Conservation (phyloP, 2,888 invertebrate species). For the Phortica okadai region DNA sequence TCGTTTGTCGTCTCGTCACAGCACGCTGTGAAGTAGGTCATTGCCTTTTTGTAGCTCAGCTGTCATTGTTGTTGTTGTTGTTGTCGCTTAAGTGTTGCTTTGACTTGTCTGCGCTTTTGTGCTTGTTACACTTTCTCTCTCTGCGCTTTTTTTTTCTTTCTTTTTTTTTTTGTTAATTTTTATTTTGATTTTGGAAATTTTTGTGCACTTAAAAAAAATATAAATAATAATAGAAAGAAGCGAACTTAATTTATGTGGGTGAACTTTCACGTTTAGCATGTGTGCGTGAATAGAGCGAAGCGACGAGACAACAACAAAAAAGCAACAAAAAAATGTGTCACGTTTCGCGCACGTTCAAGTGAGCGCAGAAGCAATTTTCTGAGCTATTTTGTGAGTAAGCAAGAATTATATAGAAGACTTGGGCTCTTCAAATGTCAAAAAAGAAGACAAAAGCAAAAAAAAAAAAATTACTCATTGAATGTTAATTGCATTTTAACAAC, state of each 20-base stretch:
- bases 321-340: constrained; percentile 40
- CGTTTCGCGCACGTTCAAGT: constrained; percentile 62
- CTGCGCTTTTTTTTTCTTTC: constrained; percentile 51
- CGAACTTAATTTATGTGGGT: constrained; percentile 59
- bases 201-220: constrained; percentile 25
- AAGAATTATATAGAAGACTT: no score
- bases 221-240: constrained; percentile 11
- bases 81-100: constrained; percentile 50
- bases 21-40: constrained; percentile 71
- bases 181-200: constrained; percentile 40
- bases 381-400: background rate
- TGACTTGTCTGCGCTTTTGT: constrained; percentile 8
- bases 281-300: background rate
- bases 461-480: constrained; percentile 50
- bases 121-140: constrained; percentile 28
- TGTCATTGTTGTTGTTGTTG: constrained; percentile 49
- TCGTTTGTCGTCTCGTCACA: background rate
- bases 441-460: no score
- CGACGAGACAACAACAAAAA: background rate
- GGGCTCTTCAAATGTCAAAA: background rate
- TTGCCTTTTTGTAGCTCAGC: constrained; percentile 60
- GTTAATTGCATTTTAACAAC: constrained; percentile 52
- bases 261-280: constrained; percentile 70
- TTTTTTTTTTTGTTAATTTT: constrained; percentile 43
- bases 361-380: constrained; percentile 25